Evolutionary conservation across 2,888 invertebrate genomes (phyloP).

Genomic region (Muschampia plurimacula): DNA sequence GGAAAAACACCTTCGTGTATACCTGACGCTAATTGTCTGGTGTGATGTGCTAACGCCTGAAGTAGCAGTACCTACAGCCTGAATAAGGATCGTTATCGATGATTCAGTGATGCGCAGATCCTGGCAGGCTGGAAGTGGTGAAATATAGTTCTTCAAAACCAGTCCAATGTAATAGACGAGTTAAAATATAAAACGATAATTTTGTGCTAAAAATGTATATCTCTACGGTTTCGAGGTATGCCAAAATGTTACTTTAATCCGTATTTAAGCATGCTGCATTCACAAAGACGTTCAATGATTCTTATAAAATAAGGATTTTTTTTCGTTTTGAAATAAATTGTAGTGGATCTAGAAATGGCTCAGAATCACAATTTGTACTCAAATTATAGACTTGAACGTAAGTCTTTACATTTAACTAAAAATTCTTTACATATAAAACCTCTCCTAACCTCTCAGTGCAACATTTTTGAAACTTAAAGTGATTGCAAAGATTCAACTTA

Average conservation of each 20-base stretch:
- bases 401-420: too few relatives aligned
- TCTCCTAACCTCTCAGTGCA: background rate
- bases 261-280: too few relatives aligned
- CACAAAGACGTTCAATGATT: too few relatives aligned
- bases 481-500: background rate
- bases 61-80: background rate
- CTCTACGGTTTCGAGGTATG: too few relatives aligned
- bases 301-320: too few relatives aligned
- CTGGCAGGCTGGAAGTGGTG: slow-evolving; percentile 14
- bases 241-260: too few relatives aligned
- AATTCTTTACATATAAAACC: too few relatives aligned
- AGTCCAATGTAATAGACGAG: background rate
- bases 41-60: background rate
- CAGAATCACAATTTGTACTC: too few relatives aligned
- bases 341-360: too few relatives aligned
- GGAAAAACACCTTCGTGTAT: background rate
- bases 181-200: background rate
- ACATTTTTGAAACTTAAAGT: background rate
- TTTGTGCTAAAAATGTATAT: too few relatives aligned
- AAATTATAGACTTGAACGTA: too few relatives aligned
- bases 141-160: background rate
- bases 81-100: slow-evolving; percentile 26
- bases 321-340: too few relatives aligned
- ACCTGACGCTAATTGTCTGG: slow-evolving; percentile 1
- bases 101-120: slow-evolving; percentile 21